Conservation (phyloP, 2,888 invertebrate genomes). For the Brachyopa scutellaris region DNA sequence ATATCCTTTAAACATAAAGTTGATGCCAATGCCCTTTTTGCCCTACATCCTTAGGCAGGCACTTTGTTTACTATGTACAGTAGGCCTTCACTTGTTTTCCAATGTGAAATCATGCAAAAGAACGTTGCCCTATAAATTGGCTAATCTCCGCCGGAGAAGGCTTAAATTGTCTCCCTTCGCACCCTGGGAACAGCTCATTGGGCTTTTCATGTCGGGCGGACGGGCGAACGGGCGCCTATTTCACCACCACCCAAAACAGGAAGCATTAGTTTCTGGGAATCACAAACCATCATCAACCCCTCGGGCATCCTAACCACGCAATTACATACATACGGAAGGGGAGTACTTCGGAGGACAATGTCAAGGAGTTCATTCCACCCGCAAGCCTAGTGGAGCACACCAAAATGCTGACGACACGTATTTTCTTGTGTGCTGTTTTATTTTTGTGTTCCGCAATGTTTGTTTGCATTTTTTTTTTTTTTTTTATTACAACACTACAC, state of each 20-base stretch:
- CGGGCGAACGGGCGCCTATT: too few species aligned
- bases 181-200: constrained; percentile 48
- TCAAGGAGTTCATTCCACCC: constrained; percentile 70
- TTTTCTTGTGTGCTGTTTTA: constrained; percentile 50
- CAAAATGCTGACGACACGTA: constrained; percentile 57
- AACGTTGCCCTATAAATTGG: constrained; percentile 70
- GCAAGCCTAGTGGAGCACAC: constrained; percentile 2
- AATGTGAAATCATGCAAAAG: constrained; percentile 59
- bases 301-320: not conserved
- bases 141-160: constrained; percentile 65
- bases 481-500: constrained; percentile 30
- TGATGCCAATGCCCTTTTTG: constrained; percentile 53
- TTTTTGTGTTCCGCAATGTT: too few species aligned
- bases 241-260: not conserved
- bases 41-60: constrained; percentile 26
- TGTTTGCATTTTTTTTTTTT: constrained; percentile 30
- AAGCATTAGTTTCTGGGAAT: constrained; percentile 17
- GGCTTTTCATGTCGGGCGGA: constrained; percentile 33
- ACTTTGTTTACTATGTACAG: not conserved
- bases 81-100: constrained; percentile 18
- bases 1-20: constrained; percentile 17
- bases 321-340: constrained; percentile 1
- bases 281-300: not conserved
- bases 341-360: constrained; percentile 57
- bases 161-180: constrained; percentile 54